Conservation (phyloP, 2,113 vertebrate species). For the Oncorhynchus keta region DNA sequence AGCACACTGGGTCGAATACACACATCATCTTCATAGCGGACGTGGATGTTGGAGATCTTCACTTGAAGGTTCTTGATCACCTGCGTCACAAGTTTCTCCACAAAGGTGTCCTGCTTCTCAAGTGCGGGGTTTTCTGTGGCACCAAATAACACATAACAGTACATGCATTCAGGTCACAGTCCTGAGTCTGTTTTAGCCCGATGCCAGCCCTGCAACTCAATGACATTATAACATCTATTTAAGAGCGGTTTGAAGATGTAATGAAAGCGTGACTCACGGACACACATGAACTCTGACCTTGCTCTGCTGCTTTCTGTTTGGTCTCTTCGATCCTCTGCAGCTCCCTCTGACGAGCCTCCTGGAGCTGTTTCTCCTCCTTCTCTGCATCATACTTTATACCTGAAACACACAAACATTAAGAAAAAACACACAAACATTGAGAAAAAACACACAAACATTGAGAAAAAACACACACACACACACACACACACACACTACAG, state of each 20-base stretch:
- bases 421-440: background rate
- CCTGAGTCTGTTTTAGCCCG: too few relatives aligned
- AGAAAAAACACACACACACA: background rate
- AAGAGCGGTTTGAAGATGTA: too few relatives aligned
- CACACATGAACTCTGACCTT: slow-evolving; percentile 74
- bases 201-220: too few relatives aligned
- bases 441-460: background rate
- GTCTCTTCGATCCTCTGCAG: slow-evolving; percentile 94
- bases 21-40: slow-evolving; percentile 97
- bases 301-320: slow-evolving; percentile 89
- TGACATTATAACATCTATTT: too few relatives aligned
- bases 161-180: too few relatives aligned
- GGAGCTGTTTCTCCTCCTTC: slow-evolving; percentile 89
- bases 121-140: slow-evolving; percentile 78
- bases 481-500: background rate
- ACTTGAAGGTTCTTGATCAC: slow-evolving; percentile 98
- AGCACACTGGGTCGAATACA: slow-evolving; percentile 69
- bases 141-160: too few relatives aligned
- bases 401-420: slow-evolving; percentile 44
- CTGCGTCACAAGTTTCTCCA: slow-evolving; percentile 95
- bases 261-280: background rate
- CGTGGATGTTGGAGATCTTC: slow-evolving; percentile 94
- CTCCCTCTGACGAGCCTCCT: slow-evolving; percentile 90
- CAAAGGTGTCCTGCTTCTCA: slow-evolving; percentile 92
- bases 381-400: slow-evolving; percentile 94